Conservation (phyloP, 1,140 invertebrate genomes). For the Conus betulinus region DNA sequence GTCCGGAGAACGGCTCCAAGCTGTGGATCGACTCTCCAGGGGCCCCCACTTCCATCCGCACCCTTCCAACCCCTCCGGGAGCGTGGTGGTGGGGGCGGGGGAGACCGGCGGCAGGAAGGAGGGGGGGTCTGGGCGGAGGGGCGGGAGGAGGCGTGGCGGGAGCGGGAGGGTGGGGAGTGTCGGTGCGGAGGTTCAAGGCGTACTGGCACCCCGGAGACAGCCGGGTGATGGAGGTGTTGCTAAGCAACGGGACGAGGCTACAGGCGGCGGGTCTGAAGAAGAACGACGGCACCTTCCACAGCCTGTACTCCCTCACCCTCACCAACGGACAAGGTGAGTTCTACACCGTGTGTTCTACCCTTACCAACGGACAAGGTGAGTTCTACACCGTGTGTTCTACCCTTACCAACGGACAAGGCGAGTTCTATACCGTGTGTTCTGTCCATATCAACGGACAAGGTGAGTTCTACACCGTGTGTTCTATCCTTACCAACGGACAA, state of each 20-base stretch:
- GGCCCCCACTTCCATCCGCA: neutral
- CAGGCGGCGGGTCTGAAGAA: constrained; percentile 38
- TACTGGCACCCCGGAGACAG: constrained; percentile 48
- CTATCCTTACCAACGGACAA: too few relatives aligned
- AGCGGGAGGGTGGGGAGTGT: neutral
- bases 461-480: too few relatives aligned
- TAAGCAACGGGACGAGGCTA: constrained; percentile 41
- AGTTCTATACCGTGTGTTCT: too few relatives aligned
- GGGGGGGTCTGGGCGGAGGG: neutral
- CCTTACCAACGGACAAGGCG: constrained; percentile 8
- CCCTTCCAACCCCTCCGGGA: neutral
- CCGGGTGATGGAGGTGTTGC: constrained; percentile 34
- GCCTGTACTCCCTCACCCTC: constrained; percentile 40
- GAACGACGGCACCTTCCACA: constrained; percentile 43
- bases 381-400: constrained; percentile 36
- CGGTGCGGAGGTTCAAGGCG: constrained; percentile 40
- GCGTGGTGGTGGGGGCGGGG: neutral
- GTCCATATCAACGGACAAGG: too few relatives aligned
- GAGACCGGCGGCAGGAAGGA: neutral
- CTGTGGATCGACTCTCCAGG: neutral
- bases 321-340: constrained; percentile 13
- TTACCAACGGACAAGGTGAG: too few relatives aligned
- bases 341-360: too few relatives aligned
- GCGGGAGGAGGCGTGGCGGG: neutral
- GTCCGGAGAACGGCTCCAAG: constrained; percentile 1